phyloP scores from a whole-genome alignment of 2,797 vertebrate genomes.

The Pelobates cultripes region DNA sequence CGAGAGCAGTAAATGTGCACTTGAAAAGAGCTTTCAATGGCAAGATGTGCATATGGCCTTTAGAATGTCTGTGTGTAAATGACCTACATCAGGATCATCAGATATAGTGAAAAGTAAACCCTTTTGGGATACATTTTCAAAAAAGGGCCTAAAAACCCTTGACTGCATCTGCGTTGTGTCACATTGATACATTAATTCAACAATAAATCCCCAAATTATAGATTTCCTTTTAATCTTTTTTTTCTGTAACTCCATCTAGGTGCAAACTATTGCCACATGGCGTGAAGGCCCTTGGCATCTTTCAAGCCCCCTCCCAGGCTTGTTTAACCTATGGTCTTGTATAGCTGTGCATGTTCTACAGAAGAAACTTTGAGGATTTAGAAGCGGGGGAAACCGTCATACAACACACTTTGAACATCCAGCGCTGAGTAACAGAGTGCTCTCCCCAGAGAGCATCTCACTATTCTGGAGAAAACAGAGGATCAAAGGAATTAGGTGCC shows the following conservation, averaged over 20 bases:
- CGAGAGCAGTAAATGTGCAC: no score
- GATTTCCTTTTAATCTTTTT: constrained; percentile 31
- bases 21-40: no score
- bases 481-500: constrained; percentile 54
- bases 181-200: no score
- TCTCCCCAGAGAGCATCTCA: constrained; percentile 44
- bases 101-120: no score
- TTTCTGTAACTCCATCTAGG: constrained; percentile 19
- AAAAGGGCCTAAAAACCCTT: no score
- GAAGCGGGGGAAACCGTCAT: constrained; percentile 53
- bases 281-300: constrained; percentile 10
- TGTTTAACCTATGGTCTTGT: constrained; percentile 26
- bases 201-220: constrained; percentile 46
- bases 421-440: constrained; percentile 28
- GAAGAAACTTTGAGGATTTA: constrained; percentile 41
- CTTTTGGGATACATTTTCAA: no score
- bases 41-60: no score
- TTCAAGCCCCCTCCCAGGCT: constrained; percentile 31
- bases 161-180: no score
- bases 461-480: constrained; percentile 45
- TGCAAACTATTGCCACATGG: constrained; percentile 50
- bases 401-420: constrained; percentile 55
- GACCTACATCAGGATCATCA: no score
- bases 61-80: no score
- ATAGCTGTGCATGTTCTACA: constrained; percentile 43